These are phyloP conservation scores for Corythornis cristatus DNA, from an alignment of 2,113 vertebrate genomes.

Conservation along the genomic window DNA sequence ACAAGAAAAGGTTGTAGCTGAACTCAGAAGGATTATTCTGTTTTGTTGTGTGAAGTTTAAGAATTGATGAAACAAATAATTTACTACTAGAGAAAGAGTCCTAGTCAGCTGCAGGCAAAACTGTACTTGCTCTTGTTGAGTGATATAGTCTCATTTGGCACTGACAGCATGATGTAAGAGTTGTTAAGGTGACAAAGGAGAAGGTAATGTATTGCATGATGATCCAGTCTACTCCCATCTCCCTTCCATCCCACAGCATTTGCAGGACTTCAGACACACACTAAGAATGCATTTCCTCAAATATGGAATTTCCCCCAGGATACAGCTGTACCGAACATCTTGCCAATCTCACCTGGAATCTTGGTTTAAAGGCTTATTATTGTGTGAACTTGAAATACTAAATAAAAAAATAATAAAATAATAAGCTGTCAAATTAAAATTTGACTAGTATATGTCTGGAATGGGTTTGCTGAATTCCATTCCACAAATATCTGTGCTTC, in stretches of 20 bases:
- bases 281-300: neutral
- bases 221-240: neutral
- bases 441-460: neutral
- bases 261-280: neutral
- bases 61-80: neutral
- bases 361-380: neutral
- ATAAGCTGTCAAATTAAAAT: neutral
- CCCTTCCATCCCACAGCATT: neutral
- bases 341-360: neutral
- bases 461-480: neutral
- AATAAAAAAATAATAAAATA: neutral
- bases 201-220: neutral
- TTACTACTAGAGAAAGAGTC: neutral
- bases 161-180: fast-evolving
- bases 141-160: neutral
- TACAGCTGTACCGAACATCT: neutral
- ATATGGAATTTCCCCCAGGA: neutral
- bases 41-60: neutral
- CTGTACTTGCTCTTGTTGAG: neutral
- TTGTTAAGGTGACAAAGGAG: neutral
- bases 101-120: neutral
- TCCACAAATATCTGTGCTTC: neutral
- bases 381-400: neutral
- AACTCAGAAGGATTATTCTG: neutral
- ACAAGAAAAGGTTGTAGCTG: neutral